Percentiles rank a stretch among this genome's conserved stretches.
Evolutionary conservation across 2,888 invertebrate genomes (phyloP).

Genomic region (Ceriagrion tenellum): DNA sequence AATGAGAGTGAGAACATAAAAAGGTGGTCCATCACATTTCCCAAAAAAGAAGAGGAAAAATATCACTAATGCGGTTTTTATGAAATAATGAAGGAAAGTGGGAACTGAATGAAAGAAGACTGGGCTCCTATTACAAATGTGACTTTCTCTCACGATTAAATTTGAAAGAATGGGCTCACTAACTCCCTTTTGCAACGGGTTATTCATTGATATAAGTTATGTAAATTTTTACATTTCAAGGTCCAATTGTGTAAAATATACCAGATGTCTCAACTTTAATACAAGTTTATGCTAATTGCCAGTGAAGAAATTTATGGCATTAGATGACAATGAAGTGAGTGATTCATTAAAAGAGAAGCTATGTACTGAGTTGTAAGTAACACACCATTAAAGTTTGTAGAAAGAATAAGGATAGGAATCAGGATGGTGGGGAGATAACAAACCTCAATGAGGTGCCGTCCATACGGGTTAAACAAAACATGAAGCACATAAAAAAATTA

Average conservation of each 20-base stretch:
- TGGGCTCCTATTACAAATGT: neutral
- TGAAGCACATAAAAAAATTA: conserved; percentile 45
- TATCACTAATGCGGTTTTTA: neutral
- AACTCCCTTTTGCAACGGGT: neutral
- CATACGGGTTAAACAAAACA: conserved; percentile 48
- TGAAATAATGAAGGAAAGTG: neutral
- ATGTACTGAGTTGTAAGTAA: neutral
- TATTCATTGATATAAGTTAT: neutral
- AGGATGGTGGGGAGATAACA: conserved; percentile 43
- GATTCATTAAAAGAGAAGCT: neutral
- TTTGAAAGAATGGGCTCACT: neutral
- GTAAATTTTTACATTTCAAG: neutral
- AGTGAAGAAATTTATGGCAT: neutral
- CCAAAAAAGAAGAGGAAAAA: neutral
- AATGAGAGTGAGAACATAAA: too few species aligned
- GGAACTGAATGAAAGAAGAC: neutral
- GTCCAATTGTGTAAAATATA: neutral
- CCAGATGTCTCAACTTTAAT: neutral
- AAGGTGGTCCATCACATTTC: neutral
- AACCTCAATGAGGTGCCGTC: conserved; percentile 55
- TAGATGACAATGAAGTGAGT: neutral
- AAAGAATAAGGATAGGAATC: conserved; percentile 36
- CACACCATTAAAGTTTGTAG: neutral
- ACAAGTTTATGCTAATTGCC: neutral
- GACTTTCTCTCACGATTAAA: neutral